These are phyloP conservation scores for Ciconia maguari DNA, from an alignment of 2,113 vertebrate species.

Conservation along the genomic window DNA sequence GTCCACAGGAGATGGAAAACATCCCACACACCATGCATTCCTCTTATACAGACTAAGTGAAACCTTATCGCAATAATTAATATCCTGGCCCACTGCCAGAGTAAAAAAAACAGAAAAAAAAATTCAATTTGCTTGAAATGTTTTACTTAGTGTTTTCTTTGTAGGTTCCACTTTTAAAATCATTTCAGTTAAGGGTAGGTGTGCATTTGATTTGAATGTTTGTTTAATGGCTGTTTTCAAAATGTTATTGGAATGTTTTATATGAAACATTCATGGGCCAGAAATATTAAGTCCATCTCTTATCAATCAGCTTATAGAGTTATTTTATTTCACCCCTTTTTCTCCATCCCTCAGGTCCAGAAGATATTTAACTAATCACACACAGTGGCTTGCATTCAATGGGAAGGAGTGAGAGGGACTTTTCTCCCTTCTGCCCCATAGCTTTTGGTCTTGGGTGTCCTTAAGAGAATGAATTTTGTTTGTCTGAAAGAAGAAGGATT, in stretches of 20 bases:
- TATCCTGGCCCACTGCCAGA: background rate
- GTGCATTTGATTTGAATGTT: background rate
- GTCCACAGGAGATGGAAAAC: background rate
- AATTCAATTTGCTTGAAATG: background rate
- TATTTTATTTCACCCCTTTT: background rate
- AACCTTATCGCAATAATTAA: background rate
- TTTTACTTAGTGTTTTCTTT: background rate
- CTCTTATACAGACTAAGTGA: background rate
- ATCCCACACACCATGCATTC: background rate
- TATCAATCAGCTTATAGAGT: background rate
- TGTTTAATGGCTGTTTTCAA: background rate
- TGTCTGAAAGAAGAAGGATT: background rate
- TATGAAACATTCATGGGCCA: background rate
- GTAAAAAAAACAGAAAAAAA: background rate
- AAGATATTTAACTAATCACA: background rate
- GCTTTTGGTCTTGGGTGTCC: rapidly evolving
- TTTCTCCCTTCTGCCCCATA: background rate
- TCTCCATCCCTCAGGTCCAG: background rate
- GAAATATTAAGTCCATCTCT: background rate
- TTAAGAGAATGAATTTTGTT: background rate
- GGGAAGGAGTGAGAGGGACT: background rate
- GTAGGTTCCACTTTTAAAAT: background rate
- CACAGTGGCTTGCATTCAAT: background rate
- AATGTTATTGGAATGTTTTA: background rate
- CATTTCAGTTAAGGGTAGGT: background rate